Percentiles rank a stretch among this genome's conserved stretches.
Evolutionary conservation across 2,888 invertebrate genomes (phyloP).

Genomic region (Kryphioiulus occultus): DNA sequence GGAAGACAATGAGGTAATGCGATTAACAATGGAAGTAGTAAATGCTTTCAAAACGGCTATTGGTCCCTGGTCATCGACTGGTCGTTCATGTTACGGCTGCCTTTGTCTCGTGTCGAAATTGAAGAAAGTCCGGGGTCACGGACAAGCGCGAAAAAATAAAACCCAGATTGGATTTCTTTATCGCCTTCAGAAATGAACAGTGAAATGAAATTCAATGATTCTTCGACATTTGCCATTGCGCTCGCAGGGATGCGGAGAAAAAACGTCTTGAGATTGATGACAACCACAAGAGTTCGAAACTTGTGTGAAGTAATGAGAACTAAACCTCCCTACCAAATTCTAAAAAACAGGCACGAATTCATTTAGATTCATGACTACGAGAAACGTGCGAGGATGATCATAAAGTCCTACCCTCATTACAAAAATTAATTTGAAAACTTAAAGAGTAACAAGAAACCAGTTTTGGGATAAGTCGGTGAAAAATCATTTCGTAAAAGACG

Average conservation of each 20-base stretch:
- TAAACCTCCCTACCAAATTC: background rate
- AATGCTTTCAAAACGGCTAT: constrained; percentile 6
- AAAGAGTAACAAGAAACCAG: no score
- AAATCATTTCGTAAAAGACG: no score
- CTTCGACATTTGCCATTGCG: background rate
- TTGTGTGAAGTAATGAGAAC: background rate
- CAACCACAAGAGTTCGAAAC: background rate
- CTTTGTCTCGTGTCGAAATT: background rate
- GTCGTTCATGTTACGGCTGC: background rate
- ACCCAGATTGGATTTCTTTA: constrained; percentile 37
- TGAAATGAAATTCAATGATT: constrained; percentile 27
- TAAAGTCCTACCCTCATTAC: no score
- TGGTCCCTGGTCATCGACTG: background rate
- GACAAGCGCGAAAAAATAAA: constrained; percentile 38
- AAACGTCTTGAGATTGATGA: background rate
- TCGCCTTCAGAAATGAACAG: constrained; percentile 36
- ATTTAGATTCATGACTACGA: no score
- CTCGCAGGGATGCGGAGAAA: background rate
- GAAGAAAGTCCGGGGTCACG: constrained; percentile 21
- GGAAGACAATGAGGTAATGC: constrained; percentile 27
- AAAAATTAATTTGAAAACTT: no score
- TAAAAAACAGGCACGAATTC: no score
- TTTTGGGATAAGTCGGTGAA: no score
- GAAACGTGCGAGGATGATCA: no score
- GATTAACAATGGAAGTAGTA: constrained; percentile 38